phyloP scores from a whole-genome alignment of 2,888 invertebrate species.

The Himalopsyche anomala region DNA sequence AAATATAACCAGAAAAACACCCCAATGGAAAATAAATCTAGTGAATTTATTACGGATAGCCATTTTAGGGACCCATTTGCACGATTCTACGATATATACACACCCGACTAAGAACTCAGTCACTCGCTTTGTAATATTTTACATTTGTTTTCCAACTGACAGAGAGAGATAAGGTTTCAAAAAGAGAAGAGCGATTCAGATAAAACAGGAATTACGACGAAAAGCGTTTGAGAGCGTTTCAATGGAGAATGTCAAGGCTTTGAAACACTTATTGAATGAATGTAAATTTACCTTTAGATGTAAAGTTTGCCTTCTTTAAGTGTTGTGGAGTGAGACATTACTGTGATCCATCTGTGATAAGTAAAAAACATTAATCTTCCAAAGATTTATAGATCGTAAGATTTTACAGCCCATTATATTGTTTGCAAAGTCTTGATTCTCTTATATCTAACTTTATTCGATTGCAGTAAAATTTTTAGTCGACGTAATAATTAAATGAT shows the following conservation, averaged over 20 bases:
- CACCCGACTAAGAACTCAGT: not conserved
- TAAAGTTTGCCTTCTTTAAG: not conserved
- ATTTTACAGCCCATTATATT: not conserved
- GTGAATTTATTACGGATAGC: slow-evolving; percentile 22
- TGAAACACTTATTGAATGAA: not conserved
- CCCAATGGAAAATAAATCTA: slow-evolving; percentile 11
- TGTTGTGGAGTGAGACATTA: not conserved
- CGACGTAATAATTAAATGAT: no score
- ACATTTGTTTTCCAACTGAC: slow-evolving; percentile 8
- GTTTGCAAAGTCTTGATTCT: not conserved
- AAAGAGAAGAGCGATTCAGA: not conserved
- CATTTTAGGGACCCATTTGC: not conserved
- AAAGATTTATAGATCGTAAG: not conserved
- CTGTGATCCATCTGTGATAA: slow-evolving; percentile 1
- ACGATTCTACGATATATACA: not conserved
- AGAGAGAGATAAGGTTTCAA: not conserved
- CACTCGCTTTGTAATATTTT: slow-evolving; percentile 6
- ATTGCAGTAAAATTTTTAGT: no score
- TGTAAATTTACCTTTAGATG: slow-evolving; percentile 14
- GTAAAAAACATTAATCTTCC: not conserved
- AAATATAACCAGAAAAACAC: slow-evolving; percentile 20
- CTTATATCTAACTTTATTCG: not conserved
- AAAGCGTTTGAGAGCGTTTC: not conserved
- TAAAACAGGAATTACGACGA: not conserved
- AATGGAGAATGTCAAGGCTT: not conserved